phyloP scores from a whole-genome alignment of 1,140 invertebrate species.

The Asobara japonica region DNA sequence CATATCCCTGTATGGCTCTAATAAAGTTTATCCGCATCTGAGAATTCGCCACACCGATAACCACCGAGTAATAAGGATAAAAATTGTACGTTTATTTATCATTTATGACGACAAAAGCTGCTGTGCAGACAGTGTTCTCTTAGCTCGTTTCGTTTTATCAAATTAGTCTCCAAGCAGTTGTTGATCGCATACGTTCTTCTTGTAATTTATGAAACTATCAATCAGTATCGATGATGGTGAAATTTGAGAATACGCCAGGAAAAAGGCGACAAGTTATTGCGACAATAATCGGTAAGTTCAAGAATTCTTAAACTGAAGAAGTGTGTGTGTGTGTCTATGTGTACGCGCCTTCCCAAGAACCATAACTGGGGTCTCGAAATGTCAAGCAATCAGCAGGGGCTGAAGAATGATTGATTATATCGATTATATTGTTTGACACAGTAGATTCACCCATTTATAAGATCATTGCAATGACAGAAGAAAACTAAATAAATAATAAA shows the following conservation, averaged over 20 bases:
- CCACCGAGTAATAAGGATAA: not conserved
- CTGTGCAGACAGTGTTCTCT: not conserved
- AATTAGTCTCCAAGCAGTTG: not conserved
- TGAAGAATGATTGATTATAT: too few species aligned
- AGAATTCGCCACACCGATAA: not conserved
- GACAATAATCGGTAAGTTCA: slow-evolving; percentile 44
- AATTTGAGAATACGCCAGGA: slow-evolving; percentile 35
- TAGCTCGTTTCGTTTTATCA: not conserved
- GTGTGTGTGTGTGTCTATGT: too few species aligned
- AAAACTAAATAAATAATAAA: too few species aligned
- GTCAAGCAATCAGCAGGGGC: too few species aligned
- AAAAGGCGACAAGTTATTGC: slow-evolving; percentile 47
- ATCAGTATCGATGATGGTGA: not conserved
- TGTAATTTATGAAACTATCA: not conserved
- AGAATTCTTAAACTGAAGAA: not conserved
- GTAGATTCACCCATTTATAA: too few species aligned
- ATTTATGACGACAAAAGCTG: not conserved
- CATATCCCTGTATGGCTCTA: not conserved
- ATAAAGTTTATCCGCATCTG: not conserved
- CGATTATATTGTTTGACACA: too few species aligned
- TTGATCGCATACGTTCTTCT: not conserved
- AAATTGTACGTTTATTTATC: not conserved
- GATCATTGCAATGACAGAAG: too few species aligned
- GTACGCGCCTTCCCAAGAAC: too few species aligned
- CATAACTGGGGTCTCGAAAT: too few species aligned